phyloP scores from a whole-genome alignment of 2,888 invertebrate genomes.

The Stictocephala bisonia region DNA sequence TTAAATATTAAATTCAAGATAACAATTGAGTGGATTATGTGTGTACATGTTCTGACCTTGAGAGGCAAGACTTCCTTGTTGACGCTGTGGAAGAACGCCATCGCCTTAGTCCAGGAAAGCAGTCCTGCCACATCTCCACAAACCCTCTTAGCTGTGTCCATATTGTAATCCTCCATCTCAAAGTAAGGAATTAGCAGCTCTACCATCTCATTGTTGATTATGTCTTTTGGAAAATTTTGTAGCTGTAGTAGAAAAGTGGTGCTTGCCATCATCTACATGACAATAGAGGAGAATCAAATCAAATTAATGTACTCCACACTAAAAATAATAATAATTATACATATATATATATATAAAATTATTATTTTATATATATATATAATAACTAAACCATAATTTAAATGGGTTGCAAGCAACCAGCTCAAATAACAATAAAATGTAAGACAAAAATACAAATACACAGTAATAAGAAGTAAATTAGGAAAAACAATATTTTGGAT shows the following conservation, averaged over 20 bases:
- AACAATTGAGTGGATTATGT: too few relatives aligned
- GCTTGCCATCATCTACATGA: slow-evolving; percentile 89
- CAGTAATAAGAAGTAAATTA: too few relatives aligned
- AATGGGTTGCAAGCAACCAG: too few relatives aligned
- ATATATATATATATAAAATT: too few relatives aligned
- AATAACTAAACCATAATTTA: slow-evolving; percentile 9
- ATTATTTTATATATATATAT: background rate
- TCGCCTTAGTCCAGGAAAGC: slow-evolving; percentile 95
- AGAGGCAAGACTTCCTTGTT: slow-evolving; percentile 96
- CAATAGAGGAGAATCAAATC: background rate
- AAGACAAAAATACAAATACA: too few relatives aligned
- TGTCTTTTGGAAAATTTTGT: slow-evolving; percentile 95
- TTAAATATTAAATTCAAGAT: too few relatives aligned
- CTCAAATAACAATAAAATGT: too few relatives aligned
- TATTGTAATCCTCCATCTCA: slow-evolving; percentile 96
- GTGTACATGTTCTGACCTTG: slow-evolving; percentile 73
- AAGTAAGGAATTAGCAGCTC: slow-evolving; percentile 93
- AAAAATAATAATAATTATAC: background rate
- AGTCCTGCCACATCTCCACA: slow-evolving; percentile 97
- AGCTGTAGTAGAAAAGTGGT: slow-evolving; percentile 91
- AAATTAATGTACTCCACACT: background rate
- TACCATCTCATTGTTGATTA: slow-evolving; percentile 97
- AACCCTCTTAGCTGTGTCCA: slow-evolving; percentile 95
- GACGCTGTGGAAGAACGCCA: slow-evolving; percentile 95
- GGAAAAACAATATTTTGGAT: too few relatives aligned